phyloP scores from a whole-genome alignment of 2,888 invertebrate species.

The Lycophotia porphyrea region DNA sequence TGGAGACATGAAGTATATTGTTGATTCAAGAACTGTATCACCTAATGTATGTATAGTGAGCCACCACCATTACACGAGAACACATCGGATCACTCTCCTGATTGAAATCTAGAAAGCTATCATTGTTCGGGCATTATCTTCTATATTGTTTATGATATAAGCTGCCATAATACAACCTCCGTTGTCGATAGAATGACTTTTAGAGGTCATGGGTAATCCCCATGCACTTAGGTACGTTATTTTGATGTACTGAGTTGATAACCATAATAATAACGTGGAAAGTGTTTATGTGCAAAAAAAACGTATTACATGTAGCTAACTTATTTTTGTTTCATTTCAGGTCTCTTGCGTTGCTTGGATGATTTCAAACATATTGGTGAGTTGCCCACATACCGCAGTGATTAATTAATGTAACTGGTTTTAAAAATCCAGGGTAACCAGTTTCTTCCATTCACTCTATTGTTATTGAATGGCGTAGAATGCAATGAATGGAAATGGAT shows the following conservation, averaged over 20 bases:
- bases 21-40: background rate
- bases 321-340: slow-evolving; percentile 36
- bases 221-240: background rate
- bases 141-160: slow-evolving; percentile 56
- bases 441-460: background rate
- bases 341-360: background rate
- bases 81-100: slow-evolving; percentile 33
- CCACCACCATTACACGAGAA: slow-evolving; percentile 26
- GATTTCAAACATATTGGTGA: background rate
- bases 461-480: background rate
- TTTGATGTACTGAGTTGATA: background rate
- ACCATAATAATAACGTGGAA: no score
- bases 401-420: background rate
- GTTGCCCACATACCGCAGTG: background rate
- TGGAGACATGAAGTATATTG: no score
- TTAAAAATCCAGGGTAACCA: rapidly evolving
- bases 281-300: no score
- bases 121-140: slow-evolving; percentile 58
- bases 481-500: background rate
- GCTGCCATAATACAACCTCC: slow-evolving; percentile 48
- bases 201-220: slow-evolving; percentile 25
- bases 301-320: no score
- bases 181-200: slow-evolving; percentile 16
- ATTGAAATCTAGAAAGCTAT: slow-evolving; percentile 64
- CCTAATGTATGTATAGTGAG: slow-evolving; percentile 16